Percentiles rank a stretch among this genome's conserved stretches.
Evolutionary conservation across 2,797 vertebrate genomes (phyloP).

Genomic region (Tadarida brasiliensis): DNA sequence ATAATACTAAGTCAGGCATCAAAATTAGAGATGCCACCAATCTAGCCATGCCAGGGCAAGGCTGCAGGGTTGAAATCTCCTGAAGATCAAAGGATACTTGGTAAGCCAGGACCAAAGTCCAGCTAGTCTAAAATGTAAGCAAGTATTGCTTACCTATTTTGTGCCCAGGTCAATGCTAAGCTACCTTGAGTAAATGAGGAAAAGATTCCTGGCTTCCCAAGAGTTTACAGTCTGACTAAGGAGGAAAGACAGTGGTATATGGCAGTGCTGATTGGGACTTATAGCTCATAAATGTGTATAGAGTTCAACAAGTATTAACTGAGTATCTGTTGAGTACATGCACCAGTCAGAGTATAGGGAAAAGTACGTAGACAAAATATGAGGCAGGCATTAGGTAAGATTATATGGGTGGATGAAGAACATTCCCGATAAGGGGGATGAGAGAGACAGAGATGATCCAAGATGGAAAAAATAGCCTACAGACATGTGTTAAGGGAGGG

Average conservation of each 20-base stretch:
- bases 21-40: not conserved
- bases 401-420: not conserved
- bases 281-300: not conserved
- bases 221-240: not conserved
- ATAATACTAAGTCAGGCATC: not conserved
- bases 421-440: not conserved
- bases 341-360: not conserved
- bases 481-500: not conserved
- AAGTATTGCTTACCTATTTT: not conserved
- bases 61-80: not conserved
- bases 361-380: not conserved
- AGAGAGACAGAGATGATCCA: slow-evolving; percentile 8
- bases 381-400: not conserved
- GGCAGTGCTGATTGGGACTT: not conserved
- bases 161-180: not conserved
- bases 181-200: not conserved
- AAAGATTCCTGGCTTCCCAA: not conserved
- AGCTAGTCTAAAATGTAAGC: not conserved
- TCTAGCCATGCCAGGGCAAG: not conserved
- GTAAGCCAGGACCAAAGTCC: not conserved
- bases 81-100: not conserved
- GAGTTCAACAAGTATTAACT: not conserved
- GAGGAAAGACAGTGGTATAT: not conserved
- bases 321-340: not conserved
- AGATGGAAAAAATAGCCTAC: not conserved